Base-by-base conservation (phyloP, 2,113 vertebrate genomes). In the Anhinga anhinga region DNA sequence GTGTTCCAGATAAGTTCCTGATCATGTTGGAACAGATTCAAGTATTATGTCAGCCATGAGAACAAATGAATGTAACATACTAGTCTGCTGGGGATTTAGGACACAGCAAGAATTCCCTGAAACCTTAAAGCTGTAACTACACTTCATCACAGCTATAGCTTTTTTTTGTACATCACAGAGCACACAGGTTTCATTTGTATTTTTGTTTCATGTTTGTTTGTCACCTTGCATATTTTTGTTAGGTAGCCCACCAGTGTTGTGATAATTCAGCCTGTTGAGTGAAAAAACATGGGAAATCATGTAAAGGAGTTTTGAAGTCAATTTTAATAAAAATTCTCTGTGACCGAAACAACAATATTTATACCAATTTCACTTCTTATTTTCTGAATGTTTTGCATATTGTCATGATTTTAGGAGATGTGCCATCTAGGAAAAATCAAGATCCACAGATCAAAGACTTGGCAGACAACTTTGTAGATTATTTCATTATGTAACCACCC, bases 381-480 rank as follows among this genome's bases (percentile, higher is more conserved):
- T 90, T 90, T 90, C 49, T 69, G 32, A 91, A 80, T 38, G 49
- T 56, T 93, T 85, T 95, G 61, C 62, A 49, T 67, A 77, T 42
- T 80, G 40, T 58, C 53, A 66, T 50, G 45, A 91, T 82, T 84
- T 88, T 70, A 88, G 79, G 63, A 90, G 45, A 70, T 53, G 58
- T 30, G 50, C 4, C 67, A 88, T 65, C 63, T 49, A 90, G 25
- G 20, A 90, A 76, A 85, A 90, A 59, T 50, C 45, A 92, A 93
- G 27, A 92, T 78, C n/a, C 26, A 83, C 27, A 84, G 70, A 95
- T 96, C 81, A 95, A 96, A 95, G 70, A 66, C 36, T 53, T 95
- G 70, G 87, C 53, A 90, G 56, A 61, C 36, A 91, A 86, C 38
- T 94, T 32, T 55, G n/a, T 29, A 72, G 62, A 83, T 85, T 77